Evolutionary conservation across 2,888 invertebrate genomes (phyloP).

Genomic region (Eupelmus urozonus): DNA sequence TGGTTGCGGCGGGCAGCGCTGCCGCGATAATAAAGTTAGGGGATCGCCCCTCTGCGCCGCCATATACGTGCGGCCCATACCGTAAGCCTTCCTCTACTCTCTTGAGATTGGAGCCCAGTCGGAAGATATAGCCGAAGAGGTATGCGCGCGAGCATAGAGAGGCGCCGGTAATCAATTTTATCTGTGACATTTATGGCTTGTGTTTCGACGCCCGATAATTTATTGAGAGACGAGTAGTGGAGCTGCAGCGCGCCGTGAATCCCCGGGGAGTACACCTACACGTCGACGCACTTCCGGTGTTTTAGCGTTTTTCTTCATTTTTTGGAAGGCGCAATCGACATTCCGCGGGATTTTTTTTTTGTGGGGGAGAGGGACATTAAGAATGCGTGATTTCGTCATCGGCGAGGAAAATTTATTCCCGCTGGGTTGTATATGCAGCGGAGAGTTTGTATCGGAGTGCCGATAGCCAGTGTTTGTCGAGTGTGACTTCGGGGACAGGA

Average conservation of each 20-base stretch:
- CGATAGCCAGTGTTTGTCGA: background rate
- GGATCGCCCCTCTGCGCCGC: background rate
- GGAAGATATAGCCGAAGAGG: conserved; percentile 2
- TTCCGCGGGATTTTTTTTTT: background rate
- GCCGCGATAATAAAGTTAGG: conserved; percentile 51
- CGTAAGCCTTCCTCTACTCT: background rate
- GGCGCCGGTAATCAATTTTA: conserved; percentile 47
- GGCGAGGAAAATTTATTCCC: background rate
- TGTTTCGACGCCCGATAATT: conserved; percentile 48
- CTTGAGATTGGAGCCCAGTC: too few species aligned
- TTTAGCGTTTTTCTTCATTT: background rate
- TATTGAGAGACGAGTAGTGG: conserved; percentile 1
- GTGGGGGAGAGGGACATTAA: background rate
- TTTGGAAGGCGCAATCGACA: background rate
- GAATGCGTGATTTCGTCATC: background rate
- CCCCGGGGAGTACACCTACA: too few species aligned
- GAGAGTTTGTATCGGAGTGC: too few species aligned
- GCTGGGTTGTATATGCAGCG: background rate
- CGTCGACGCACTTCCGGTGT: background rate
- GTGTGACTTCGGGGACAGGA: background rate
- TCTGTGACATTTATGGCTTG: conserved; percentile 43
- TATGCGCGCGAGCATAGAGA: background rate
- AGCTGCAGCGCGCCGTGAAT: background rate
- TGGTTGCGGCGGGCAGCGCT: conserved; percentile 32
- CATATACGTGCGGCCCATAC: background rate